Percentiles rank a stretch among this genome's conserved stretches.
phyloP scores from a whole-genome alignment of 2,113 vertebrate genomes.

The Sinocyclocheilus maitianheensis region DNA sequence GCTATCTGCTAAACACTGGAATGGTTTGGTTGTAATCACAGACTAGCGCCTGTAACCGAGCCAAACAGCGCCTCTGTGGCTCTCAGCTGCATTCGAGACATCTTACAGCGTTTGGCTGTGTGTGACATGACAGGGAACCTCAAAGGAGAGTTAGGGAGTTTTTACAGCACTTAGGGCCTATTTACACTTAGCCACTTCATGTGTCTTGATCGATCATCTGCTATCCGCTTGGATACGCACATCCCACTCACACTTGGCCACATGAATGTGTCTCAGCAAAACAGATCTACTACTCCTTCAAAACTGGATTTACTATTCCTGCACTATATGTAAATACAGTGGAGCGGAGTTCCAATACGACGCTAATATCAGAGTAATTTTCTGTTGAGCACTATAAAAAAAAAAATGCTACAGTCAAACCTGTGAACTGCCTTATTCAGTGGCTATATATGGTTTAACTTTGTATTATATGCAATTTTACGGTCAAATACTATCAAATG shows the following conservation, averaged over 20 bases:
- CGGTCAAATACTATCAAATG: background rate
- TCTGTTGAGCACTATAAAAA: background rate
- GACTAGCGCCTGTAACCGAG: background rate
- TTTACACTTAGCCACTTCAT: conserved; percentile 27
- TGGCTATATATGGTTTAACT: no score
- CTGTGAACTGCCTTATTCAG: background rate
- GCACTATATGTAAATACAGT: background rate
- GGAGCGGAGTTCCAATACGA: background rate
- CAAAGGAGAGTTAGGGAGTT: conserved; percentile 8
- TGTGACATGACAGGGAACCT: conserved; percentile 13
- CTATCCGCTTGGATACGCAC: background rate
- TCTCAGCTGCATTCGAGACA: background rate
- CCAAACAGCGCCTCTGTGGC: background rate
- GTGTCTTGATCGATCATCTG: background rate
- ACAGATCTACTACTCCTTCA: background rate
- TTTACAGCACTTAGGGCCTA: conserved; percentile 13
- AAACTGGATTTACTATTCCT: background rate
- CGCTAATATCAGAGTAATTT: background rate
- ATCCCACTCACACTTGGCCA: conserved; percentile 7
- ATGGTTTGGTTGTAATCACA: conserved; percentile 14
- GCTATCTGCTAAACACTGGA: background rate
- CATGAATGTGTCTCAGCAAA: background rate
- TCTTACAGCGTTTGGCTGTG: background rate
- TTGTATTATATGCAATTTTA: background rate
- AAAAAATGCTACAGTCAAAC: no score